A percentile compares a stretch with the other conserved stretches of the same genome.
These are phyloP conservation scores for Eublepharis macularius DNA, from an alignment of 2,113 vertebrate genomes.

Conservation along the genomic window DNA sequence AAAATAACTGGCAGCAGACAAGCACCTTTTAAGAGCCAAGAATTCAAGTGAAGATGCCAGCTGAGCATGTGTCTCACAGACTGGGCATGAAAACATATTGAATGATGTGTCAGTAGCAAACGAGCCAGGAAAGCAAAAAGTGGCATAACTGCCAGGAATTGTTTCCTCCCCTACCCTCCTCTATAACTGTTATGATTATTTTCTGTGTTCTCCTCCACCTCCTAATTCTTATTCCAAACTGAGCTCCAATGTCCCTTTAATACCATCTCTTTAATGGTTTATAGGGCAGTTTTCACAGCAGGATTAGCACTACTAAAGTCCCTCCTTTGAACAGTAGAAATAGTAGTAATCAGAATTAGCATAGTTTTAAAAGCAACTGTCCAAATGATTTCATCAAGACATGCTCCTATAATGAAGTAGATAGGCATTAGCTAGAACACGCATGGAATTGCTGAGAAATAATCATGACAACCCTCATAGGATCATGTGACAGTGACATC, in stretches of 20 bases:
- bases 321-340: conserved; percentile 9
- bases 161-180: neutral
- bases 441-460: neutral
- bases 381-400: conserved; percentile 12
- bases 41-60: neutral
- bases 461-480: neutral
- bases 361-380: neutral
- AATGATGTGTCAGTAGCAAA: neutral
- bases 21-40: neutral
- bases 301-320: neutral
- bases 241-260: neutral
- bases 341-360: neutral
- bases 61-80: neutral
- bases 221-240: neutral
- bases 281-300: neutral
- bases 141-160: neutral
- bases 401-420: neutral
- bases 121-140: neutral
- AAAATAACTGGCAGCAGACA: neutral
- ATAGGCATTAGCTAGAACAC: neutral
- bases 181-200: neutral
- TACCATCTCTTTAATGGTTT: neutral
- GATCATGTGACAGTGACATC: neutral
- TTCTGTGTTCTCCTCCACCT: neutral
- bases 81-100: neutral